Evolutionary conservation across 2,113 vertebrate species (phyloP), one percentile per base, ranked within the genome.

Genomic region (Argyrosomus japonicus): DNA sequence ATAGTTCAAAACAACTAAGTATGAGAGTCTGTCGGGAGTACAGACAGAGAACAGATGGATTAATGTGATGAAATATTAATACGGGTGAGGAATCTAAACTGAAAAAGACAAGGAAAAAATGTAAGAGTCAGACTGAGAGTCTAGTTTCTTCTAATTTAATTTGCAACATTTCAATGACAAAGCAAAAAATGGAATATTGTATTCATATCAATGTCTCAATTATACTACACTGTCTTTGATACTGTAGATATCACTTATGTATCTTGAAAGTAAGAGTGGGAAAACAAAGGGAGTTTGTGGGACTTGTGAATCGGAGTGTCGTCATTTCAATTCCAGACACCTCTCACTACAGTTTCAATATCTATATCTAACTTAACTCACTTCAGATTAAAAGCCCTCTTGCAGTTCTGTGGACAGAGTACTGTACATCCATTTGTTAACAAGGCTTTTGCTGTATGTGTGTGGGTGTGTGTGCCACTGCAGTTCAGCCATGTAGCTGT

Each of bases 1-100:
- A 89, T 67, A 78, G 53, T 79, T 71, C 53, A 87, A 73, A 88
- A 87, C 79, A 86, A 70, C 60, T 9, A 77, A 81, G 21, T 68
- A 45, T 5, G 12, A 15, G 18, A n/a, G 47, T 81, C 65, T 75
- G 50, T 11, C 0, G 68, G 68, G 76, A 78, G 65, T 8, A 69
- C 67, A 69, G 77, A 77, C 17, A 43, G 4, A 81, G 51, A 85
- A 82, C 32, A 82, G 75, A 88, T 1, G 0, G 67, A 87, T 69
- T 18, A 47, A 12, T 54, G 27, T 5, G 61, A 29, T 85, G 27
- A 92, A 84, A 78, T 68, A 90, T 91, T 83, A 61, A 87, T 72
- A 57, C 1, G 9, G 45, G 32, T 15, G n/a, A 57, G 17, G 69
- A 83, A 79, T 68, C 21, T n/a, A 56, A 84, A 51, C 45, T 5